Conservation (phyloP, 2,888 invertebrate genomes). For the Heliconius cydno region DNA sequence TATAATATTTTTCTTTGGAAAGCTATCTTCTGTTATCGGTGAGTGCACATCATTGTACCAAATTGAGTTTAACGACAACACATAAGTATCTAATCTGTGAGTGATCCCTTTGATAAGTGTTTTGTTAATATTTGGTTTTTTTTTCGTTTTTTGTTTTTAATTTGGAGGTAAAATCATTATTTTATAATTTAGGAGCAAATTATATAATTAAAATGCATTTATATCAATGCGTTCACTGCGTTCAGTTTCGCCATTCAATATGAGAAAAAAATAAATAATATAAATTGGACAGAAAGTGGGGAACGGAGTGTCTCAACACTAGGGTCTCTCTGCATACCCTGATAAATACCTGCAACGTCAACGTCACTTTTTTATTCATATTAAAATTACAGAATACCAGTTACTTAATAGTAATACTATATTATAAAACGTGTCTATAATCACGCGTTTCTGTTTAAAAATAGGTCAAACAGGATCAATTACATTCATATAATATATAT, state of each 20-base stretch:
- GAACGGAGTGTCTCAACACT: too few species aligned
- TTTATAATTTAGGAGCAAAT: not conserved
- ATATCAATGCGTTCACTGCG: not conserved
- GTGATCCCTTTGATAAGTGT: slow-evolving; percentile 31
- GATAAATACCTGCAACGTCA: not conserved
- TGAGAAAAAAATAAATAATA: too few species aligned
- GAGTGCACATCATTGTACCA: slow-evolving; percentile 35
- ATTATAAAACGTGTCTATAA: not conserved
- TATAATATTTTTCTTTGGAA: slow-evolving; percentile 11
- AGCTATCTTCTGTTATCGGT: slow-evolving; percentile 29
- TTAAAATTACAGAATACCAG: not conserved
- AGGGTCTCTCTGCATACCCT: too few species aligned
- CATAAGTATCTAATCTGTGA: slow-evolving; percentile 38
- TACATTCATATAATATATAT: not conserved
- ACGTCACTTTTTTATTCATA: not conserved
- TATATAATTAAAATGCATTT: not conserved
- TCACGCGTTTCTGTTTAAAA: not conserved
- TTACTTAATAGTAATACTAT: not conserved
- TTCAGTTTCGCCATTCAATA: too few species aligned
- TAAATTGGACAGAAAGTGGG: too few species aligned
- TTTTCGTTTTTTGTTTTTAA: not conserved
- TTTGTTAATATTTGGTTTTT: not conserved
- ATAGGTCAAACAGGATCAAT: not conserved
- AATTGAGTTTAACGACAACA: slow-evolving; percentile 35
- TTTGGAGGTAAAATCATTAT: not conserved